Evolutionary conservation across 2,888 invertebrate species (phyloP).

Genomic region (Drosophila recens): DNA sequence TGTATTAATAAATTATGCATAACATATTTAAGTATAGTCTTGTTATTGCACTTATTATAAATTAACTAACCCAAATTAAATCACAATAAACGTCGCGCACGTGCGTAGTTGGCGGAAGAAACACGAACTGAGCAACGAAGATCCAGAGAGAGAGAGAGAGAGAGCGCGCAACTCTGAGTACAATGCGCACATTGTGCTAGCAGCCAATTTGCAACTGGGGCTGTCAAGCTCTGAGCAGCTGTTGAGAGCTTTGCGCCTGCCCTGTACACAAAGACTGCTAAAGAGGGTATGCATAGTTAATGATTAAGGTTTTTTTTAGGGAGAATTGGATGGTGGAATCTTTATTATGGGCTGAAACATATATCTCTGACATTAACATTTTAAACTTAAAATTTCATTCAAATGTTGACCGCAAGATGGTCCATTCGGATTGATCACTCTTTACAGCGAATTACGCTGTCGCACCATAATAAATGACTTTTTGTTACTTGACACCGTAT

Average conservation of each 20-base stretch:
- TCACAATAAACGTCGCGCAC: conserved; percentile 55
- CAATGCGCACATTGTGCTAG: conserved; percentile 15
- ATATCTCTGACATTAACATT: no score
- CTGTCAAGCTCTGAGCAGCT: conserved; percentile 36
- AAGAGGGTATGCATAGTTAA: background rate
- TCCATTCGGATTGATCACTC: no score
- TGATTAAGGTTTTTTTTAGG: no score
- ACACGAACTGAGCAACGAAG: conserved; percentile 1
- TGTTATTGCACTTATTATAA: background rate
- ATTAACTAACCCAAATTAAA: conserved; percentile 58
- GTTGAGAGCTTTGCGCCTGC: conserved; percentile 12
- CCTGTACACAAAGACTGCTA: background rate
- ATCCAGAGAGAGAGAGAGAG: conserved; percentile 2
- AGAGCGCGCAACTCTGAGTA: background rate
- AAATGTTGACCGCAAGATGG: no score
- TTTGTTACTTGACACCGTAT: no score
- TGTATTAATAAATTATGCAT: background rate
- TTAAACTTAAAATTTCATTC: no score
- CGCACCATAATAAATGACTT: no score
- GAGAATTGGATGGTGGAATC: no score
- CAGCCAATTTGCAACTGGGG: conserved; percentile 18
- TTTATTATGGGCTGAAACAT: no score
- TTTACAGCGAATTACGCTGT: no score
- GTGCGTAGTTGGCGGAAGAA: conserved; percentile 47
- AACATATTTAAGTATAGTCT: background rate